phyloP scores from a whole-genome alignment of 2,797 vertebrate species.

The Rhyacichthys aspro region DNA sequence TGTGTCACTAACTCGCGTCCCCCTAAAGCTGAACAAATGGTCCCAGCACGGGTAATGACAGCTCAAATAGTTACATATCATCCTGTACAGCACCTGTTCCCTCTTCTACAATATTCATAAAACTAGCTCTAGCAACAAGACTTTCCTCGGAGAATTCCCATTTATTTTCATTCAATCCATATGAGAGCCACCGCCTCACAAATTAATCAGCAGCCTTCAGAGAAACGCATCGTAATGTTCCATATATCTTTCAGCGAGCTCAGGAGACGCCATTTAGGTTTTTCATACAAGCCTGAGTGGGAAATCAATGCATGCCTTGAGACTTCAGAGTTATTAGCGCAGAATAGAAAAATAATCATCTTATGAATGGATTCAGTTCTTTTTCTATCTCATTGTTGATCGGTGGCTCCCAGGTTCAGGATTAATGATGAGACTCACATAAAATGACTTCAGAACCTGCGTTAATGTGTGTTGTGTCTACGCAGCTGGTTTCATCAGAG shows the following conservation, averaged over 20 bases:
- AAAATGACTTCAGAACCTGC: neutral
- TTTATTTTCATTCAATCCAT: conserved; percentile 47
- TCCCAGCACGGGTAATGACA: conserved; percentile 14
- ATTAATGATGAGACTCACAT: neutral
- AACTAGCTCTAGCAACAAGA: neutral
- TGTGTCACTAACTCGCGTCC: conserved; percentile 22
- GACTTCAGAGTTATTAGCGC: neutral
- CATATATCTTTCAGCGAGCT: conserved; percentile 20
- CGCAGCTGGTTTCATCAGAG: conserved; percentile 88
- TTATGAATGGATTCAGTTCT: conserved; percentile 18
- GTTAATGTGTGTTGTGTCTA: conserved; percentile 37
- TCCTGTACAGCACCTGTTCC: conserved; percentile 18
- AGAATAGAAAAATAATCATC: conserved; percentile 22
- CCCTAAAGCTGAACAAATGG: conserved; percentile 49
- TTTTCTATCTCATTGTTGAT: conserved; percentile 11
- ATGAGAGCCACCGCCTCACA: conserved; percentile 18
- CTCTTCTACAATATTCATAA: conserved; percentile 31
- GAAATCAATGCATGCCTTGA: conserved; percentile 5
- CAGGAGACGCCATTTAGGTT: neutral
- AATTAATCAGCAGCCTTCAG: conserved; percentile 17
- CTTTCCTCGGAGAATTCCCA: conserved; percentile 20
- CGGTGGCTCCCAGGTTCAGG: neutral
- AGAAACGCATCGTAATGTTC: conserved; percentile 14
- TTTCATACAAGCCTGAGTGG: neutral
- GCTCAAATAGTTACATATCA: conserved; percentile 28